Percentiles rank a stretch among this genome's conserved stretches.
Conservation (phyloP, 1,140 invertebrate species). For the Meloidogyne floridensis region DNA sequence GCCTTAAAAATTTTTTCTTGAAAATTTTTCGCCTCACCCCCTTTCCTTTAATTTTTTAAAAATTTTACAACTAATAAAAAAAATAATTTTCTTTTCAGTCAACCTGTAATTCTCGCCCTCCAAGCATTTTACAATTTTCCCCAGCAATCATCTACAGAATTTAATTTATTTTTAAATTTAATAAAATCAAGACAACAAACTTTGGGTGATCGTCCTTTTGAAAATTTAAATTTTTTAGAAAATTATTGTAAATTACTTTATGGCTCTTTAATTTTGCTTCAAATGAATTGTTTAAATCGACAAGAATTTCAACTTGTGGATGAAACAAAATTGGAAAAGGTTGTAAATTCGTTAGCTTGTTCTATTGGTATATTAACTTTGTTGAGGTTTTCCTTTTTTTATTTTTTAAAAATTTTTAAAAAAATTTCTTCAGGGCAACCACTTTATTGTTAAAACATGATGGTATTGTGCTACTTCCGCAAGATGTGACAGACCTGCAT, state of each 20-base stretch:
- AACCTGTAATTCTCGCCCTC: constrained; percentile 49
- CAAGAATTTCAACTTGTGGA: neutral
- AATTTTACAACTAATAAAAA: too few relatives aligned
- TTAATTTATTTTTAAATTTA: constrained; percentile 42
- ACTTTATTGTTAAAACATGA: constrained; percentile 47
- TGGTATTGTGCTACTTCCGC: constrained; percentile 45
- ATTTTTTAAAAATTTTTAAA: constrained; percentile 12
- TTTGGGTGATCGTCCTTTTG: constrained; percentile 54
- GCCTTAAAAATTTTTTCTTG: too few relatives aligned
- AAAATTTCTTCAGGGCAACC: constrained; percentile 7
- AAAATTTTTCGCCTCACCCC: too few relatives aligned
- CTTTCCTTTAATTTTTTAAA: too few relatives aligned
- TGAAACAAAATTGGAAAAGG: constrained; percentile 10
- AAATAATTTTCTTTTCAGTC: constrained; percentile 33
- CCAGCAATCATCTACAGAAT: neutral
- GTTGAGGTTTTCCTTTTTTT: constrained; percentile 38
- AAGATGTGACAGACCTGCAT: constrained; percentile 40
- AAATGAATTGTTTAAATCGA: constrained; percentile 20
- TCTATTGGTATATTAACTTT: constrained; percentile 45
- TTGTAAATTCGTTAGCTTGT: constrained; percentile 28
- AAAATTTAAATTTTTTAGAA: constrained; percentile 35
- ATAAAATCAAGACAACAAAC: constrained; percentile 49
- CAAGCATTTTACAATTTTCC: constrained; percentile 17
- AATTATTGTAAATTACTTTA: constrained; percentile 32
- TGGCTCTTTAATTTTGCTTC: constrained; percentile 45